phyloP scores from a whole-genome alignment of 2,888 invertebrate genomes.

The Cylloceria caligata region DNA sequence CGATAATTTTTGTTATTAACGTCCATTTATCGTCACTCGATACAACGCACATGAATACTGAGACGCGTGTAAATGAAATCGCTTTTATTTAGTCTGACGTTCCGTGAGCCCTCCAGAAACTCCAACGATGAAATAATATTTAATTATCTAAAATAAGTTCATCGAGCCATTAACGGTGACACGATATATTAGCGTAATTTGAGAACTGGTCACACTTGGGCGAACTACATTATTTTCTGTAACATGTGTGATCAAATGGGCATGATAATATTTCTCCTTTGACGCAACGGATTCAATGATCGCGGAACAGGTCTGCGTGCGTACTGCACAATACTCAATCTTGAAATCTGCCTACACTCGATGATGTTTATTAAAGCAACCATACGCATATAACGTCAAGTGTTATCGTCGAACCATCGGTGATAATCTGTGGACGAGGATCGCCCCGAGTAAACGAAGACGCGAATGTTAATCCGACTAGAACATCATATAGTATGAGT shows the following conservation, averaged over 20 bases:
- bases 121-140: constrained; percentile 35
- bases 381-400: not conserved
- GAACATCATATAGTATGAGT: constrained; percentile 8
- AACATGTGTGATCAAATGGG: not conserved
- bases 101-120: not conserved
- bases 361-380: not conserved
- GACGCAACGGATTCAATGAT: not conserved
- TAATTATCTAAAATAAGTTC: constrained; percentile 31
- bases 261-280: not conserved
- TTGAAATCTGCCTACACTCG: not conserved
- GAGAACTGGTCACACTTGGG: constrained; percentile 1
- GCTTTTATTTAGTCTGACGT: not conserved
- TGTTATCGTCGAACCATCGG: constrained; percentile 42
- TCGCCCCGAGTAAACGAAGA: not conserved
- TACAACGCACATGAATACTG: not conserved
- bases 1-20: constrained; percentile 68
- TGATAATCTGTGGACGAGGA: constrained; percentile 28
- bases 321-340: not conserved
- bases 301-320: not conserved
- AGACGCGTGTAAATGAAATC: not conserved
- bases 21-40: constrained; percentile 52
- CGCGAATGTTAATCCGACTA: constrained; percentile 31
- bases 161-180: constrained; percentile 21
- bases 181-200: constrained; percentile 18
- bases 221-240: constrained; percentile 8